These are phyloP conservation scores for Aspiorhynchus laticeps DNA, from an alignment of 2,113 vertebrate genomes.

Conservation along the genomic window DNA sequence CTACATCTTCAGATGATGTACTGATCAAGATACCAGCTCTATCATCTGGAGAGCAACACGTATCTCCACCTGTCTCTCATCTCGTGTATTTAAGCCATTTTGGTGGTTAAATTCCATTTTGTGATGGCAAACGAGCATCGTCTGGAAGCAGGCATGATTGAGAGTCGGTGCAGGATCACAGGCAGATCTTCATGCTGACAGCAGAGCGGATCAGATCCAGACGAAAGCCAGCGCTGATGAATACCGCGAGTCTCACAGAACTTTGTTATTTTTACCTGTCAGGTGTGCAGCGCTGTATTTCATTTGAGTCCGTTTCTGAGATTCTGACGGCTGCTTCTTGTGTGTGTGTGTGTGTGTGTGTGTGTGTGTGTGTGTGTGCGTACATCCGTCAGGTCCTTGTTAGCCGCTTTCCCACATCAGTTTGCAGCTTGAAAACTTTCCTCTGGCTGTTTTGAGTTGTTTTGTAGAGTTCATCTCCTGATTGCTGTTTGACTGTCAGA, in stretches of 20 bases:
- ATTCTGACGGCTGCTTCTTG: constrained; percentile 16
- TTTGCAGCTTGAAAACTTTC: not conserved
- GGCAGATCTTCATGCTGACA: constrained; percentile 5
- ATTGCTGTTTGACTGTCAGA: constrained; percentile 11
- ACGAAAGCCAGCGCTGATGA: not conserved
- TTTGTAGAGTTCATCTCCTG: not conserved
- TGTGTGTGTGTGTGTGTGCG: not conserved
- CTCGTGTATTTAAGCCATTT: not conserved
- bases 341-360: not conserved
- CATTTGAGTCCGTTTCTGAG: not conserved
- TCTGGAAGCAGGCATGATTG: not conserved
- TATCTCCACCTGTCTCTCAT: not conserved
- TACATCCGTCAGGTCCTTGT: constrained; percentile 7
- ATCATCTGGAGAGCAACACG: not conserved
- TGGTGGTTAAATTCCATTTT: not conserved
- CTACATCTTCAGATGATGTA: not conserved
- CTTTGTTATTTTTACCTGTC: constrained; percentile 28
- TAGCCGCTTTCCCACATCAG: constrained; percentile 18
- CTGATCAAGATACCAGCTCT: not conserved
- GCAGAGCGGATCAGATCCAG: constrained; percentile 11
- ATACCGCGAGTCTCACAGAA: not conserved
- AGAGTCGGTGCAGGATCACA: constrained; percentile 3
- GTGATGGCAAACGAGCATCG: not conserved
- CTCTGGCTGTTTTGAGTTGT: constrained; percentile 11
- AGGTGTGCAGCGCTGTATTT: not conserved